phyloP scores from a whole-genome alignment of 2,113 vertebrate species.

The Phrynosoma blainvillii region DNA sequence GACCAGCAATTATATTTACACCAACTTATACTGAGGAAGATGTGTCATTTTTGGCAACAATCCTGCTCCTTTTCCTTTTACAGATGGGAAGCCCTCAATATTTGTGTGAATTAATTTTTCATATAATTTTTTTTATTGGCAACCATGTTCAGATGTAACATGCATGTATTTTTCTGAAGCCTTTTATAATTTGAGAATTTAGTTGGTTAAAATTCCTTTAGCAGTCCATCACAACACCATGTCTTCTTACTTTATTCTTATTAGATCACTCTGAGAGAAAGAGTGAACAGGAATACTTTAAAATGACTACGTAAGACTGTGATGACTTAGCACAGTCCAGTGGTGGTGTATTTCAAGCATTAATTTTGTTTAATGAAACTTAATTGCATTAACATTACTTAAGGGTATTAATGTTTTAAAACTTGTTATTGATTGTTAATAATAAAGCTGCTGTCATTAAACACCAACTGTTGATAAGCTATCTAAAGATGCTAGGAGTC shows the following conservation, averaged over 20 bases:
- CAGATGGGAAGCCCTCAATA: slow-evolving; percentile 10
- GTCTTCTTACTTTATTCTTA: not conserved
- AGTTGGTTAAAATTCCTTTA: not conserved
- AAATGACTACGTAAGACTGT: slow-evolving; percentile 16
- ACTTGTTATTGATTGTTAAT: slow-evolving; percentile 70
- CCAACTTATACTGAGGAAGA: slow-evolving; percentile 35
- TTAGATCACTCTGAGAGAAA: slow-evolving; percentile 10
- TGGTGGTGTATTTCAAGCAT: slow-evolving; percentile 38
- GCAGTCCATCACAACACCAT: not conserved
- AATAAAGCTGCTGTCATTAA: slow-evolving; percentile 66
- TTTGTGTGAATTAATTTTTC: not conserved
- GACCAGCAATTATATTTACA: not conserved
- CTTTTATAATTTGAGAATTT: not conserved
- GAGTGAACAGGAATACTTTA: not conserved
- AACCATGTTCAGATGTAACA: slow-evolving; percentile 3
- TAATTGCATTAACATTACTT: slow-evolving; percentile 63
- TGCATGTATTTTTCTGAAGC: not conserved
- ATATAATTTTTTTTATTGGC: slow-evolving; percentile 42
- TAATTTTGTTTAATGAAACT: slow-evolving; percentile 69
- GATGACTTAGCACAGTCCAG: slow-evolving; percentile 51
- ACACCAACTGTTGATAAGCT: slow-evolving; percentile 66
- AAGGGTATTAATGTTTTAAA: slow-evolving; percentile 66
- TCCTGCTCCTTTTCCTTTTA: slow-evolving; percentile 53
- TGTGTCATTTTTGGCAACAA: slow-evolving; percentile 34
- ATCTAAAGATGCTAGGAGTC: slow-evolving; percentile 54